Base-by-base conservation (phyloP, 2,113 vertebrate species). In the Tragulus kanchil region DNA sequence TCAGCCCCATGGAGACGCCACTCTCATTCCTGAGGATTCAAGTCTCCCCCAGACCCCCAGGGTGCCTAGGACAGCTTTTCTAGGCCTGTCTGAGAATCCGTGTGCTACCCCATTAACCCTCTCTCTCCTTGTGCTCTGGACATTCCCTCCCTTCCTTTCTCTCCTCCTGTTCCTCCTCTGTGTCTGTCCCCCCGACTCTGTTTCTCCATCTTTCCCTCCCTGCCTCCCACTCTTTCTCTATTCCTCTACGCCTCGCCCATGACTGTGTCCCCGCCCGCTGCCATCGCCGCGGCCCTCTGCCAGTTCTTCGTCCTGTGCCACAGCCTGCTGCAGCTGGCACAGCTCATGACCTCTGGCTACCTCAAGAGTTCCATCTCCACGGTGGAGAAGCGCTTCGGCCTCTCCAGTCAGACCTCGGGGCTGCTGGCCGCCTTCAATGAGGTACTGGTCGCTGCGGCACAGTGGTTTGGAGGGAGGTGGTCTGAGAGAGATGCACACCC, bases 291-390 rank as follows among this genome's bases (percentile, higher is more conserved):
- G 21, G 77, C 0, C 69, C 75, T 28, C 45, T 45, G 4, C 28
- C 98, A 99, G 99, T 99, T 99, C 97, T 99, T 99, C 0, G 98
- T 99, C 4, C 89, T 99, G 11, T 99, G 99, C 94, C 99, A 99
- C 6, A 99, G 99, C 36, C 85, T 99, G 52, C 99, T 99, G 83
- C 99, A 99, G 97, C 97, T 99, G 90, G 92, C 99, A 0, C 99
- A 99, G 98, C 99, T 99, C 58, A 95, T 99, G 98, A 99, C 99
- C 26, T 99, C 99, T 0, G 99, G 99, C 12, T 99, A 99, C 94
- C 98, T 99, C 98, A 99, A 99, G 98, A 99, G 99, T 94, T 99
- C 99, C 98, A 99, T 99, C 97, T 99, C 99, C 48, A 99, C 99
- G 31, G 99, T 99, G 0, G 99, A 99, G 99, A 99, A 97, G 81